Evolutionary conservation across 2,888 invertebrate genomes (phyloP).

Genomic region (Synanthedon tipuliformis): DNA sequence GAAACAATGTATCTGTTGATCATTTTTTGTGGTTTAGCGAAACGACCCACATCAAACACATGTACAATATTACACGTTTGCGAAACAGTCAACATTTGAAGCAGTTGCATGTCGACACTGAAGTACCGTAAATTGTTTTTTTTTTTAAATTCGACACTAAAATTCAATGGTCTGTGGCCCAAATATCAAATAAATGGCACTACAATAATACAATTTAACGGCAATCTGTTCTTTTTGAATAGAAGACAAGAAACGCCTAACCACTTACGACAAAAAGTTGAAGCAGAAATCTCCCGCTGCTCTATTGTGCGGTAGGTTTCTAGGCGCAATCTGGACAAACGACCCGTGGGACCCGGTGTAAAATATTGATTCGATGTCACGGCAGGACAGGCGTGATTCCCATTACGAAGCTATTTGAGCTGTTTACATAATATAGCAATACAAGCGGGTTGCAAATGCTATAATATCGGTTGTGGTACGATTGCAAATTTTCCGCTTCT

Average conservation of each 20-base stretch:
- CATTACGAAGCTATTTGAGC: conserved; percentile 60
- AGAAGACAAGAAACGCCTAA: conserved; percentile 55
- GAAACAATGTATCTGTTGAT: conserved; percentile 25
- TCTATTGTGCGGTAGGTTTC: conserved; percentile 49
- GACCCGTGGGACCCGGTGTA: conserved; percentile 54
- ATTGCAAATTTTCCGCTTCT: conserved; percentile 62
- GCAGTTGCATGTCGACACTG: conserved; percentile 56
- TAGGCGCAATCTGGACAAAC: conserved; percentile 58
- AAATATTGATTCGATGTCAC: conserved; percentile 55
- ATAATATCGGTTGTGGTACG: conserved; percentile 29
- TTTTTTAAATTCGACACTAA: conserved; percentile 39
- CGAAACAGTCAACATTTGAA: conserved; percentile 37
- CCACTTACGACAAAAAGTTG: conserved; percentile 65
- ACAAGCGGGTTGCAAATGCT: conserved; percentile 38
- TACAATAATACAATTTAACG: conserved; percentile 67
- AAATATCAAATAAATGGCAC: conserved; percentile 55
- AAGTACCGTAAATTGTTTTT: conserved; percentile 42
- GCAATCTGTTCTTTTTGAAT: conserved; percentile 65
- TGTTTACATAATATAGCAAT: conserved; percentile 61
- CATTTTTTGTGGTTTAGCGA: conserved; percentile 29
- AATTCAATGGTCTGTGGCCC: conserved; percentile 39
- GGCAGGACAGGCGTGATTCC: conserved; percentile 47
- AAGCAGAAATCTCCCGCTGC: conserved; percentile 60
- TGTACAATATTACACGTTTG: conserved; percentile 22
- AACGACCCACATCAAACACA: conserved; percentile 47